Conservation (phyloP, 2,888 invertebrate genomes). For the Pristionchus exspectatus region DNA sequence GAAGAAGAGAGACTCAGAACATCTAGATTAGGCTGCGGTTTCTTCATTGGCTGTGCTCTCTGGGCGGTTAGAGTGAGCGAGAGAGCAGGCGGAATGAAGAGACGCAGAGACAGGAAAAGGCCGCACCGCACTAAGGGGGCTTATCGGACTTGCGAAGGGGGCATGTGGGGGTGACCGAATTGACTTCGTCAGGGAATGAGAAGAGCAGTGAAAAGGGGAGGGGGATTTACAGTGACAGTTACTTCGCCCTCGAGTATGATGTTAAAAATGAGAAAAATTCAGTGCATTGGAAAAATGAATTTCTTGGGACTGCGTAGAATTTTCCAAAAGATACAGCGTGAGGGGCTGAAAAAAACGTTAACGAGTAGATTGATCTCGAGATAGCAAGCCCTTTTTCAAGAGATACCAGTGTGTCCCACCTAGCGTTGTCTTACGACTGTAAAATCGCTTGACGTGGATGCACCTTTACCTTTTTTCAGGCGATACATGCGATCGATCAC, state of each 20-base stretch:
- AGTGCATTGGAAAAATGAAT: no score
- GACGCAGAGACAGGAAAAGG: background rate
- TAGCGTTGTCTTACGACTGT: no score
- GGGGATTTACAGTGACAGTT: background rate
- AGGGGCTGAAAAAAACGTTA: no score
- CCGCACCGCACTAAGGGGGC: background rate
- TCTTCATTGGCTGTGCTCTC: background rate
- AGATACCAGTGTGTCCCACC: no score
- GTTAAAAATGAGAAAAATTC: background rate
- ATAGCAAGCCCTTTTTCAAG: slow-evolving; percentile 56
- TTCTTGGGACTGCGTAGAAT: no score
- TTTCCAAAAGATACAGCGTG: no score
- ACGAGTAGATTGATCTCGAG: no score
- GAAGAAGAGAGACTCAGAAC: background rate
- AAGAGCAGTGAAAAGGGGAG: background rate
- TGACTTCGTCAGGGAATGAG: slow-evolving; percentile 10
- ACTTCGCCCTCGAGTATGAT: background rate
- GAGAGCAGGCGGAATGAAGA: background rate
- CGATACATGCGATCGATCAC: slow-evolving; percentile 77
- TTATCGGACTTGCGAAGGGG: slow-evolving; percentile 38
- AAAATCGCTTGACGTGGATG: no score
- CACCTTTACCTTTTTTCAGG: slow-evolving; percentile 62
- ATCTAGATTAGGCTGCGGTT: background rate
- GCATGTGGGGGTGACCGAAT: background rate
- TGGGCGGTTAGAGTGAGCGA: no score